A percentile compares a stretch with the other conserved stretches of the same genome.
Conservation (phyloP, 2,113 vertebrate species). For the Tichodroma muraria region DNA sequence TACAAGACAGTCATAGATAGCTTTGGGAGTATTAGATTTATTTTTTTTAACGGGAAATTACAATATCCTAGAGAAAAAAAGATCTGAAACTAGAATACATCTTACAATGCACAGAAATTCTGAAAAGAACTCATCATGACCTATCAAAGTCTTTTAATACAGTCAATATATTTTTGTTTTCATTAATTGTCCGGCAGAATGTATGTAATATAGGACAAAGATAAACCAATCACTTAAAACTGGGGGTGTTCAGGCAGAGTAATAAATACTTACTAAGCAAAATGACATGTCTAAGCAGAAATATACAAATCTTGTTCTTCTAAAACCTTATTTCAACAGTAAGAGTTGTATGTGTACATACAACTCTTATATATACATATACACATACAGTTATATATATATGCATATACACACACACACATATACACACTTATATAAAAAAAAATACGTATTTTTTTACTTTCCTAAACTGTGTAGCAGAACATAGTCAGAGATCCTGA, state of each 20-base stretch:
- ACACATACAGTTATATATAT: rapidly evolving
- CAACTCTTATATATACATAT: too few relatives aligned
- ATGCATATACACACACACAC: neutral
- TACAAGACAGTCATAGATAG: neutral
- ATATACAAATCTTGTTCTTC: neutral
- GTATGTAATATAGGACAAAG: neutral
- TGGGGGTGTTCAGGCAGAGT: neutral
- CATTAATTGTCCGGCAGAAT: neutral
- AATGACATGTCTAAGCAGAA: neutral
- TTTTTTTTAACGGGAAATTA: neutral
- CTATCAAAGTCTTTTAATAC: neutral
- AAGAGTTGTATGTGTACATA: neutral
- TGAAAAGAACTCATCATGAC: neutral
- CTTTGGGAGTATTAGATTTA: neutral
- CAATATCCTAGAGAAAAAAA: neutral
- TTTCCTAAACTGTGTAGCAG: neutral
- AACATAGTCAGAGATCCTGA: neutral
- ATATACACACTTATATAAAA: neutral
- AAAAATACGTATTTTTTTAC: neutral
- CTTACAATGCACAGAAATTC: neutral
- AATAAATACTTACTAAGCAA: neutral
- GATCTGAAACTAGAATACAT: neutral
- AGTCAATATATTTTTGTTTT: neutral
- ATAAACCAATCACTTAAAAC: neutral
- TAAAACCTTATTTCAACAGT: neutral